phyloP scores from a whole-genome alignment of 2,113 vertebrate genomes.

The Entelurus aequoreus region DNA sequence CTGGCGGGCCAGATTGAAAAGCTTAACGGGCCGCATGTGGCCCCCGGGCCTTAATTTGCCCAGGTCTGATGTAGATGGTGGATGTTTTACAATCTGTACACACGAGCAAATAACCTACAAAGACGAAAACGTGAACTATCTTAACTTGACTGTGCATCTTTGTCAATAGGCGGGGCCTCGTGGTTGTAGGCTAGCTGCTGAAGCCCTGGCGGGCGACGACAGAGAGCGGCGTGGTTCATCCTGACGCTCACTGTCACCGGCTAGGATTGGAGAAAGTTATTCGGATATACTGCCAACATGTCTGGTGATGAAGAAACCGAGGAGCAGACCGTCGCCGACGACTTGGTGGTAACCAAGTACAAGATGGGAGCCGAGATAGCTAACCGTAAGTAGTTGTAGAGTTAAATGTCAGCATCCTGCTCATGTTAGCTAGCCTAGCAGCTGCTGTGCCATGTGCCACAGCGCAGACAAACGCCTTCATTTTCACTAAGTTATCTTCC shows the following conservation, averaged over 20 bases:
- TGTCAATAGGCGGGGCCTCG: slow-evolving; percentile 39
- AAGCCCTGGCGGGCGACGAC: slow-evolving; percentile 40
- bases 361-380: slow-evolving; percentile 94
- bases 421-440: slow-evolving; percentile 44
- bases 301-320: slow-evolving; percentile 90
- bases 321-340: slow-evolving; percentile 92
- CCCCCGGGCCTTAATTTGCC: too few relatives aligned
- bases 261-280: slow-evolving; percentile 48
- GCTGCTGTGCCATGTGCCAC: slow-evolving; percentile 55
- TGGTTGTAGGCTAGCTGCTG: slow-evolving; percentile 8
- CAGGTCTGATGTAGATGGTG: too few relatives aligned
- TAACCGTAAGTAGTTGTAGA: slow-evolving; percentile 78
- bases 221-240: slow-evolving; percentile 52
- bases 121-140: slow-evolving; percentile 16
- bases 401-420: slow-evolving; percentile 4
- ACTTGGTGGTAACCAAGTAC: slow-evolving; percentile 94
- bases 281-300: slow-evolving; percentile 74
- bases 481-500: too few relatives aligned
- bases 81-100: too few relatives aligned
- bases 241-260: slow-evolving; percentile 29
- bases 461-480: neutral
- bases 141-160: slow-evolving; percentile 21
- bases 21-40: too few relatives aligned
- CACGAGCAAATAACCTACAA: too few relatives aligned
- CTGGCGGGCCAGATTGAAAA: too few relatives aligned